Base-by-base conservation (phyloP, 1,140 invertebrate genomes). In the Trichonephila inaurata region DNA sequence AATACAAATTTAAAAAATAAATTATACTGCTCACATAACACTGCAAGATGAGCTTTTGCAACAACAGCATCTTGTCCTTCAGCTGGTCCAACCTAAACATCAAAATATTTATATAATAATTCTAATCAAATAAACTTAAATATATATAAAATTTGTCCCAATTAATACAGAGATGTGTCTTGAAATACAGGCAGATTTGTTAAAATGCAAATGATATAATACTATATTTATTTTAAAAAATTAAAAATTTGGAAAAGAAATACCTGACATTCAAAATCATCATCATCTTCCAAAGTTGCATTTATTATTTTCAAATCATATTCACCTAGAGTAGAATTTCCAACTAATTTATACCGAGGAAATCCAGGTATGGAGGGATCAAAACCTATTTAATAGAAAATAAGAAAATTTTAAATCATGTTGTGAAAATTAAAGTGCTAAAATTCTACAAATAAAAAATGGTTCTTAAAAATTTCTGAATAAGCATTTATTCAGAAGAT, bases 261-360 rank as follows among this genome's bases (percentile, higher is more conserved):
- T 82, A 99, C 98, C 96, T 99, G 98, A 96, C 98, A 99, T 96
- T 99, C 98, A 96, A 97, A 99, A 95, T 98, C 98, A 0, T 97
- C 98, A 95, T 99, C 98, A 95, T 99, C 98, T 94, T 97, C 97
- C 69, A 98, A 96, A 16, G 97, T 97, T 6, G 97, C 98, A 96
- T 98, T 98, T 77, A 97, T 97, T 95, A 99, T 98, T 94, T 97
- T 96, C 91, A 99, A 96, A 96, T 99, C 98, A 96, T 98, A 98
- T 94, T 98, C 97, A 14, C 98, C 98, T 88, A 97, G 96, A 21
- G 96, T 96, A 51, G 97, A 97, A 95, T 98, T 97, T 1, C 98
- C 98, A 62, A 98, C 97, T 95, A 99, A 97, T 1, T 97, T 97
- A 96, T 98, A 98, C 24, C 98, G 96, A 0, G 97, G 97, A 95